These are phyloP conservation scores for Rhincodon typus DNA, from an alignment of 2,797 vertebrate species.

Conservation along the genomic window DNA sequence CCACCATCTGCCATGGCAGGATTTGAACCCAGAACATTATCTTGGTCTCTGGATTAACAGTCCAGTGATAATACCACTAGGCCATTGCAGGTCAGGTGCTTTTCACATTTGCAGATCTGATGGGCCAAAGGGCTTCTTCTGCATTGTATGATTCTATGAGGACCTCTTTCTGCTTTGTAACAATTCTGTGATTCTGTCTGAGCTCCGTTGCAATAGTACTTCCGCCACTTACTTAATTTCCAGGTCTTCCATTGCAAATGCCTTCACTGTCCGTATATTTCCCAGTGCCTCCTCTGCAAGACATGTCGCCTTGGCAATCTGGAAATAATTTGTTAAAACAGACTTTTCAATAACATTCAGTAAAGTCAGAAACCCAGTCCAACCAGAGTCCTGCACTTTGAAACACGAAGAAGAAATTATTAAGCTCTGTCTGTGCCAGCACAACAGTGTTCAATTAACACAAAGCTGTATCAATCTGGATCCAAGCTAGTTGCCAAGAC, in stretches of 20 bases:
- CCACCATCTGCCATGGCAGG: too few relatives aligned
- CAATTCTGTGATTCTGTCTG: too few relatives aligned
- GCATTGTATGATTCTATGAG: too few relatives aligned
- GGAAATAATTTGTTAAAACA: background rate
- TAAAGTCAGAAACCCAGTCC: background rate
- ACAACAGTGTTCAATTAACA: background rate
- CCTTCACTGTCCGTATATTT: constrained; percentile 83
- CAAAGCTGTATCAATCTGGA: background rate
- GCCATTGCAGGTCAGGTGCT: too few relatives aligned
- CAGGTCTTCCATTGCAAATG: constrained; percentile 86
- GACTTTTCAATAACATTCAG: background rate
- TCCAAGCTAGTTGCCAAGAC: too few relatives aligned
- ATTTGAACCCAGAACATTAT: too few relatives aligned
- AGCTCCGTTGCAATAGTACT: too few relatives aligned
- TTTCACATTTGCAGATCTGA: too few relatives aligned
- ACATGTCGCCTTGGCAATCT: constrained; percentile 84
- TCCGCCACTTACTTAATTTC: constrained; percentile 69
- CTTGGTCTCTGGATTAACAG: too few relatives aligned
- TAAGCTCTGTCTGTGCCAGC: background rate
- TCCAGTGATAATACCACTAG: too few relatives aligned
- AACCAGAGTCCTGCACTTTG: background rate
- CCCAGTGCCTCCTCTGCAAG: constrained; percentile 86
- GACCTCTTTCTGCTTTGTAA: too few relatives aligned
- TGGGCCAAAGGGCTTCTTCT: too few relatives aligned
- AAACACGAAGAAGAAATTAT: background rate